phyloP scores from a whole-genome alignment of 1,140 invertebrate species.

The Conus betulinus region DNA sequence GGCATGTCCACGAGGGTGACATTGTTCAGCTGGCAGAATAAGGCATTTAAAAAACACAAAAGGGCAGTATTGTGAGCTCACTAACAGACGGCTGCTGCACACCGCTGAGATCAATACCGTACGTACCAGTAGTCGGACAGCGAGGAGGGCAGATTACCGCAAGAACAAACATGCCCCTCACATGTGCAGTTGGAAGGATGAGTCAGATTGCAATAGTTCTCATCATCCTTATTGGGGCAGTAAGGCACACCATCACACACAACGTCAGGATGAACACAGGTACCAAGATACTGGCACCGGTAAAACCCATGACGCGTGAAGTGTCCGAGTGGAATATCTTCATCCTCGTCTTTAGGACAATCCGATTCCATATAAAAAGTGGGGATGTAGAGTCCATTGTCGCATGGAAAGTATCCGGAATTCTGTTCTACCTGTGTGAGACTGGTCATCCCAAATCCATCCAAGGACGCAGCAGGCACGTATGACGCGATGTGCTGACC shows the following conservation, averaged over 20 bases:
- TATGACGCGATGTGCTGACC: too few relatives aligned
- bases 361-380: neutral
- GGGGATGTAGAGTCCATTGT: neutral
- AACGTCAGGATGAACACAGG: conserved; percentile 26
- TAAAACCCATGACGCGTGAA: conserved; percentile 7
- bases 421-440: neutral
- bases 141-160: too few relatives aligned
- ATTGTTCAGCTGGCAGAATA: neutral
- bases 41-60: neutral
- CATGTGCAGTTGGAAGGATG: conserved; percentile 35
- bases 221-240: conserved; percentile 42
- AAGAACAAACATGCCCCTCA: neutral
- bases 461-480: neutral
- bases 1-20: neutral
- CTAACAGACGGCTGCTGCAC: neutral
- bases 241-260: conserved; percentile 38
- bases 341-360: neutral
- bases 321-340: neutral
- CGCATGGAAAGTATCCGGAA: neutral
- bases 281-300: conserved; percentile 11
- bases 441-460: conserved; percentile 6
- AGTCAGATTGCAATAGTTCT: conserved; percentile 15
- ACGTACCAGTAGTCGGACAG: too few relatives aligned
- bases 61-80: neutral
- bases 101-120: neutral